Percentiles rank a stretch among this genome's conserved stretches.
phyloP scores from a whole-genome alignment of 2,797 vertebrate species.

The Mallotus villosus region DNA sequence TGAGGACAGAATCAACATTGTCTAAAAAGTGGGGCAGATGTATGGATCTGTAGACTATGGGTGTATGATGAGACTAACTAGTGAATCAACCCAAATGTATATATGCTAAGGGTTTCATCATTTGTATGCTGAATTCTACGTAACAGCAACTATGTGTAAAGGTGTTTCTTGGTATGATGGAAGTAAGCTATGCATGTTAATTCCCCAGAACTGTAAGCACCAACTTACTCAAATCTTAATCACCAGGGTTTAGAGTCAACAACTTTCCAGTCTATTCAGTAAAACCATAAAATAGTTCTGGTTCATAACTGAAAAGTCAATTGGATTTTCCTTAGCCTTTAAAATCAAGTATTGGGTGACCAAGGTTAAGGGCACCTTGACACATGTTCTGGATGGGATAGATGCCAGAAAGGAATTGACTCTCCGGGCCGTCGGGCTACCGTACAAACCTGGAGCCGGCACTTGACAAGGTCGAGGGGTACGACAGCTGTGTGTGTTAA shows the following conservation, averaged over 20 bases:
- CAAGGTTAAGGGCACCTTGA: background rate
- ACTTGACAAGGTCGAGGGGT: constrained; percentile 83
- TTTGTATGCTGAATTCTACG: background rate
- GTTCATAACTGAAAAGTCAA: too few relatives aligned
- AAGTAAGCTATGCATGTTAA: background rate
- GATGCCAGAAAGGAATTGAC: background rate
- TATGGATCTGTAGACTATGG: too few relatives aligned
- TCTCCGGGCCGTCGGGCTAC: constrained; percentile 15
- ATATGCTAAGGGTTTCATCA: background rate
- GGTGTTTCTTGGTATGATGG: background rate
- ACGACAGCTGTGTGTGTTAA: constrained; percentile 81
- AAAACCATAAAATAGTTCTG: too few relatives aligned
- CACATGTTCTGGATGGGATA: background rate
- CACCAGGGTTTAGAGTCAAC: too few relatives aligned
- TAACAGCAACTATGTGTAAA: background rate
- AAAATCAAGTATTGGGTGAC: background rate
- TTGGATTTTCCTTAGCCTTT: too few relatives aligned
- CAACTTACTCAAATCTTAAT: too few relatives aligned
- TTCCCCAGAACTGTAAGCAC: background rate
- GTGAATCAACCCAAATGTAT: background rate
- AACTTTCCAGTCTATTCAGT: too few relatives aligned
- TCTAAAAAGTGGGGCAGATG: background rate
- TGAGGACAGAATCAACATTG: background rate
- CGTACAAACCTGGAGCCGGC: constrained; percentile 80
- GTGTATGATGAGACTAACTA: background rate